phyloP scores from a whole-genome alignment of 1,140 invertebrate species.

The Drosophila eugracilis region DNA sequence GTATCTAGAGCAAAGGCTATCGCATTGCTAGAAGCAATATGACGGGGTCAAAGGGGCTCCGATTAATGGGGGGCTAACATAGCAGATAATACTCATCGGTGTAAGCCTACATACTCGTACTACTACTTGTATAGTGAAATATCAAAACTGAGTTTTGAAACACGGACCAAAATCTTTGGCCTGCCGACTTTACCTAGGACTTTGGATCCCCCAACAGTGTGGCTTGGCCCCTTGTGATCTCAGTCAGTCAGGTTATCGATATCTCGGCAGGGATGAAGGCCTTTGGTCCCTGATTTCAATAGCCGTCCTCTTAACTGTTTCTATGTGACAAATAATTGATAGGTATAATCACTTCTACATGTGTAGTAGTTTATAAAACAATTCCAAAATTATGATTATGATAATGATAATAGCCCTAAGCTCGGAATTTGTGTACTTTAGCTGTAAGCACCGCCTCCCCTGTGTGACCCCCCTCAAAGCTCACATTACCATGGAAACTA shows the following conservation, averaged over 20 bases:
- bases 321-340: conserved; percentile 82
- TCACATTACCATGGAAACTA: conserved; percentile 26
- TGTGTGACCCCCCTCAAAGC: too few species aligned
- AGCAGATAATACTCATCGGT: conserved; percentile 7
- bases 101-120: conserved; percentile 11
- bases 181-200: neutral
- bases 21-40: conserved; percentile 58
- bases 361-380: conserved; percentile 39
- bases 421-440: conserved; percentile 37
- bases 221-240: conserved; percentile 10
- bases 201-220: neutral
- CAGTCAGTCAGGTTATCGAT: neutral
- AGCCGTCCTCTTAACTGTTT: conserved; percentile 81
- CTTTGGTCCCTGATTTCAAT: conserved; percentile 70
- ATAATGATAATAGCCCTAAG: conserved; percentile 31
- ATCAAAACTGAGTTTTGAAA: conserved; percentile 49
- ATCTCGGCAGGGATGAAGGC: conserved; percentile 2
- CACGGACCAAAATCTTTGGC: conserved; percentile 36
- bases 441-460: conserved; percentile 33
- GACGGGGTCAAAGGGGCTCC: conserved; percentile 2
- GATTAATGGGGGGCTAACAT: conserved; percentile 1
- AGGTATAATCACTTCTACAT: conserved; percentile 24
- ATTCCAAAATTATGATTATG: conserved; percentile 63
- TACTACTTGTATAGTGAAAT: conserved; percentile 24
- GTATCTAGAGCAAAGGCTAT: conserved; percentile 58